Evolutionary conservation across 2,888 invertebrate species (phyloP).

Genomic region (Eugnorisma glareosa): DNA sequence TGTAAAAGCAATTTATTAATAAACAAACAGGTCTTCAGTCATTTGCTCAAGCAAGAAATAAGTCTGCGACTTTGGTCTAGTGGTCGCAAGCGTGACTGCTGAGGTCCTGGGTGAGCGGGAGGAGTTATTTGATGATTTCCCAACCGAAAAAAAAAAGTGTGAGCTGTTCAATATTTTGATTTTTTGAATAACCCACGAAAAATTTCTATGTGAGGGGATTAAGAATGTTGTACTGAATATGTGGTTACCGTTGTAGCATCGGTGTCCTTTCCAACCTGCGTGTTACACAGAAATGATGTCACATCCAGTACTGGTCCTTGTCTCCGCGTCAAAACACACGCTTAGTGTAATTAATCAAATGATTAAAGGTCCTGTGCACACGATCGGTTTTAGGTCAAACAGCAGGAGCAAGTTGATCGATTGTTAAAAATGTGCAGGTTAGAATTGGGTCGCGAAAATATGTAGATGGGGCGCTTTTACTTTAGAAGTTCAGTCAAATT

Average conservation of each 20-base stretch:
- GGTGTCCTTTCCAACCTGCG: no score
- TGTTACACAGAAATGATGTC: not conserved
- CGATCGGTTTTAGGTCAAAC: slow-evolving; percentile 56
- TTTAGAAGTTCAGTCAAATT: not conserved
- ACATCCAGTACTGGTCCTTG: slow-evolving; percentile 19
- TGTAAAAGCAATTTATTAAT: no score
- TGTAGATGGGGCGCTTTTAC: not conserved
- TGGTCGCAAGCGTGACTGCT: no score
- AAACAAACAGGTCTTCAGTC: not conserved
- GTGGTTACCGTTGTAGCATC: no score
- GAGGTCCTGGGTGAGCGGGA: no score
- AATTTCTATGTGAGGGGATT: no score
- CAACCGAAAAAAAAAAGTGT: no score
- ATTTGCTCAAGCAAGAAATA: not conserved
- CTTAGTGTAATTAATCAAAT: slow-evolving; percentile 57
- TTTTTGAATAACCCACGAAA: no score
- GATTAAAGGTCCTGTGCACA: slow-evolving; percentile 46
- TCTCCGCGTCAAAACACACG: slow-evolving; percentile 47
- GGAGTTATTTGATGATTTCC: no score
- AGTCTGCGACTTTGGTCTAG: not conserved
- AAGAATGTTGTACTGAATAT: no score
- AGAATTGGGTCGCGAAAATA: slow-evolving; percentile 5
- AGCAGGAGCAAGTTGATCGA: slow-evolving; percentile 49
- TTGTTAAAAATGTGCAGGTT: slow-evolving; percentile 31
- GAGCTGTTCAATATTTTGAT: no score